Evolutionary conservation across 1,140 invertebrate genomes (phyloP), one percentile per base, ranked within the genome.

Genomic region (Saccostrea glomerata): DNA sequence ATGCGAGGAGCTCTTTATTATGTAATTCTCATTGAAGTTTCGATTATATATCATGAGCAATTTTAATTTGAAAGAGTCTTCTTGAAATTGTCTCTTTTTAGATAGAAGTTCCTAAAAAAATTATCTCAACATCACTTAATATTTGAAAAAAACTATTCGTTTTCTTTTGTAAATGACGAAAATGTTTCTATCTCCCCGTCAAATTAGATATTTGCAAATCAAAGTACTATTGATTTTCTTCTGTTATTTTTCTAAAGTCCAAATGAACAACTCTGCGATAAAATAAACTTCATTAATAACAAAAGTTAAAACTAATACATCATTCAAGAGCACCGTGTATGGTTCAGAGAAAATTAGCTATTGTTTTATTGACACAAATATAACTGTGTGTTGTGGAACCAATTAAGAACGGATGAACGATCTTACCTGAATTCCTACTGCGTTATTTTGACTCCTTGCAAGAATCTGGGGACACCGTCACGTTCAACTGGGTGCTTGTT

Each of bases 41-140:
- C 70, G 70, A 77, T 77, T 77, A 77, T 77, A 77, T 77, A 77
- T 77, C 70, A 77, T 77, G 70, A 11, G 15, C 25, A 77, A 15
- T 77, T 77, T 36, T 77, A 77, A 77, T 30, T 77, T 77, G 70
- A 25, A 77, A 77, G 15, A 30, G 70, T 36, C 30, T 15, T 77
- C 13, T 30, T 77, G 30, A 77, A 36, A 77, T 11, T 77, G 30
- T 30, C 70, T 13, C 23, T 30, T 25, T 77, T 30, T 77, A 36
- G 23, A 25, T 30, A 30, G 11, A 12, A 15, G 2, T 77, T 77
- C 11, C 12, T 17, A 30, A 30, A n/a, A 7, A 36, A 7, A 7
- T 77, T 77, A 23, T 77, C 30, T 25, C 5, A 36, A 36, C 30
- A 15, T 30, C 23, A 11, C 70, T 36, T 77, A 20, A 66, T 17